Evolutionary conservation across 2,888 invertebrate species (phyloP).

Genomic region (Dicycla oo): DNA sequence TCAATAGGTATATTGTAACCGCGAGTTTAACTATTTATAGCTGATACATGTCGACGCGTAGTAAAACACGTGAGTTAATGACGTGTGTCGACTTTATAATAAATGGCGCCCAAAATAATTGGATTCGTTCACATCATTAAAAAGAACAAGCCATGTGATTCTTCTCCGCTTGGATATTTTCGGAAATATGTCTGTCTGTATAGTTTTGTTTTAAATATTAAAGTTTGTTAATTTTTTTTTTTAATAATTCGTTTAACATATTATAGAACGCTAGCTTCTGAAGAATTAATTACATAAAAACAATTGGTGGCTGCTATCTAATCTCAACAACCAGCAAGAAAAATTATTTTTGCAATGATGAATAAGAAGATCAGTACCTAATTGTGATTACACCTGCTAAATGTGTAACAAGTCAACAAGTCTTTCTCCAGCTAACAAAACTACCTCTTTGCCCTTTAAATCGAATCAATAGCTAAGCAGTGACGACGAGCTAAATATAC

Average conservation of each 20-base stretch:
- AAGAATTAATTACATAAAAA: neutral
- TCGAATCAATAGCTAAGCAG: constrained; percentile 18
- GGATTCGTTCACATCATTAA: constrained; percentile 43
- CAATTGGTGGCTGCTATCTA: too few species aligned
- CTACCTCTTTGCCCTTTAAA: neutral
- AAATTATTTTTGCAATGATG: neutral
- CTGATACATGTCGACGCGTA: constrained; percentile 25
- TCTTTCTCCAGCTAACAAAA: neutral
- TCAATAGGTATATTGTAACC: constrained; percentile 11
- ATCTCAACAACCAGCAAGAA: too few species aligned
- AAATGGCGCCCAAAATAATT: constrained; percentile 48
- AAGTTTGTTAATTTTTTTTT: neutral
- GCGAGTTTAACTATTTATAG: constrained; percentile 46
- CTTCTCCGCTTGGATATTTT: constrained; percentile 10
- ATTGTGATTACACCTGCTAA: too few species aligned
- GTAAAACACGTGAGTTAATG: constrained; percentile 49
- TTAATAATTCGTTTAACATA: neutral
- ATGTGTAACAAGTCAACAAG: neutral
- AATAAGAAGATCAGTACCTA: neutral
- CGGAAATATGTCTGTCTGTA: neutral
- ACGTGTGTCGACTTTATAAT: constrained; percentile 36
- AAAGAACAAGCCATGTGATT: constrained; percentile 6
- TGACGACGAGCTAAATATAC: constrained; percentile 2
- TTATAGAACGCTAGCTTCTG: neutral
- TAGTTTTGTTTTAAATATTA: constrained; percentile 1